These are phyloP conservation scores for Tyrannus savana DNA, from an alignment of 2,113 vertebrate genomes.

Conservation along the genomic window DNA sequence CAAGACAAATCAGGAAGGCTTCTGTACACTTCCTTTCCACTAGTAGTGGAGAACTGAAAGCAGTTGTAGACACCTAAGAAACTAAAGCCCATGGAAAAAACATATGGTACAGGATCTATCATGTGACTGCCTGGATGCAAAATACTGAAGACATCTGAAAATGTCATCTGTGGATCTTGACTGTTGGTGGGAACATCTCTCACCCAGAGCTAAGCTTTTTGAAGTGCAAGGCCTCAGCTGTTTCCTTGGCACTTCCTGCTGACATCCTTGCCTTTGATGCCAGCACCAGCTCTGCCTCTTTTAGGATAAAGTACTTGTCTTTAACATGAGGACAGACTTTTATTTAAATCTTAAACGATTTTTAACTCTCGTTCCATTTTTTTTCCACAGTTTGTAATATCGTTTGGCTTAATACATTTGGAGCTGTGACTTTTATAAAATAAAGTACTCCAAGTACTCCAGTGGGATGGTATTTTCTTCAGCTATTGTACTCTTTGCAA, in stretches of 20 bases:
- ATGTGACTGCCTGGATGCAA: not conserved
- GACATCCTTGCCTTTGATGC: conserved; percentile 53
- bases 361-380: not conserved
- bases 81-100: conserved; percentile 14
- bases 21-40: not conserved
- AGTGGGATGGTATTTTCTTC: not conserved
- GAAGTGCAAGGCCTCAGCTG: conserved; percentile 60
- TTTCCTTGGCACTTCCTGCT: conserved; percentile 47
- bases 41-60: not conserved
- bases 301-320: not conserved
- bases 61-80: conserved; percentile 1
- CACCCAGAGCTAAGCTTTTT: conserved; percentile 50
- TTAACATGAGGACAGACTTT: not conserved
- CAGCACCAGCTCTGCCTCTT: conserved; percentile 26
- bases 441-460: not conserved
- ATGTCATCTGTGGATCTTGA: conserved; percentile 57
- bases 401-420: not conserved
- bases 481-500: not conserved
- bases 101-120: conserved; percentile 7
- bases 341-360: not conserved
- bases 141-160: conserved; percentile 54
- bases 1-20: not conserved
- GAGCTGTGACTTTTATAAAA: not conserved
- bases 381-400: not conserved
- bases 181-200: conserved; percentile 55